Base-by-base conservation (phyloP, 2,113 vertebrate genomes). In the Ameiurus melas region DNA sequence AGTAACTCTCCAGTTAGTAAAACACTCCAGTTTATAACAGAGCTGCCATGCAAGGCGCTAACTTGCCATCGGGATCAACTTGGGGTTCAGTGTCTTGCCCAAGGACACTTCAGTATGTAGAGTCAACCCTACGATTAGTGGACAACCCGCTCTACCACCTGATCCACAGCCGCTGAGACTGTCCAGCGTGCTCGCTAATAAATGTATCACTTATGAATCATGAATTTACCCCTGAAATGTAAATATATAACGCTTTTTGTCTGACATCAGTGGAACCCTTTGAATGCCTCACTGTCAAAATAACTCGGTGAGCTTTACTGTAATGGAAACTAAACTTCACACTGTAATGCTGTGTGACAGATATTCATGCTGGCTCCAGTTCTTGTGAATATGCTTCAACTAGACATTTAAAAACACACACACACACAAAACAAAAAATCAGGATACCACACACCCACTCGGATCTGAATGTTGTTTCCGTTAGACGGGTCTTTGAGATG, bases 401-500 rank as follows among this genome's bases (percentile, higher is more conserved):
- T 36, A 5, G 30, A 60, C 30, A 25, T 36, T 51, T 51, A 10
- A 51, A 51, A 10, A 8, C 20, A 43, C 70, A 30, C 62, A 5
- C 36, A 36, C 36, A 36, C 36, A 36, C 1, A 36, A 36, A 2
- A 1, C 36, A 30, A 55, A 4, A 2, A 7, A n/a, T n/a, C 87
- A 30, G 39, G 20, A 27, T 1, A 68, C 30, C 13, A 91, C 94
- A 87, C 89, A 96, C 94, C 95, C 55, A 96, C 93, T 83, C 94
- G 92, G 33, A 96, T 95, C 92, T 95, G 94, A 53, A 95, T 95
- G 92, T 95, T 94, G 91, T 95, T 95, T 53, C 95, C 94, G 0
- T 95, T 95, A 43, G 95, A 95, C 0, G 94, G 94, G 82, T 95
- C 95, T 89, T 95, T 96, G 19, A 95, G 93, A 90, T 96, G 95